phyloP scores from a whole-genome alignment of 2,797 vertebrate species.

The Esox masquinongy region DNA sequence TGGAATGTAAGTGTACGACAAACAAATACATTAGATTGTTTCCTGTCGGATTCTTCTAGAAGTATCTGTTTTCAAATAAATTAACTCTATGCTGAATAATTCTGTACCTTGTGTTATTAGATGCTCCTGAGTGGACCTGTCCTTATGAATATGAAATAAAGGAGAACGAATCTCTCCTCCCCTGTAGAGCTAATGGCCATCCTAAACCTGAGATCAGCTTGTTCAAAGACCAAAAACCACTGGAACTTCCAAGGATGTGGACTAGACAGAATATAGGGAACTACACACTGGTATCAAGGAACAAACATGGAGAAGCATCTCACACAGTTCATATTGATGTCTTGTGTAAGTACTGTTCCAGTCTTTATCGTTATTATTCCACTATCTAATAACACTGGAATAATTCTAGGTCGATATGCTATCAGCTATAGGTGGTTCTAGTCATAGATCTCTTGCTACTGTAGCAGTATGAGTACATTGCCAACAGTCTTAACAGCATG shows the following conservation, averaged over 20 bases:
- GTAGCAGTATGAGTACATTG: too few species aligned
- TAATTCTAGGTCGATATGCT: neutral
- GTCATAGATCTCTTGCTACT: too few species aligned
- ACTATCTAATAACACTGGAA: neutral
- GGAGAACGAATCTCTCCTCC: neutral
- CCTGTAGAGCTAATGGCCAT: constrained; percentile 41
- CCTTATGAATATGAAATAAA: neutral
- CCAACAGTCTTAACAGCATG: neutral
- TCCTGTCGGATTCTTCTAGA: neutral
- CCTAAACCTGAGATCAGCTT: constrained; percentile 37
- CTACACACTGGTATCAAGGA: constrained; percentile 39
- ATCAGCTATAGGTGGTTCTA: neutral
- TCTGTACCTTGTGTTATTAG: constrained; percentile 35
- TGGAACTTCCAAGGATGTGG: neutral
- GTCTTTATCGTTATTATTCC: neutral
- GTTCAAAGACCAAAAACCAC: constrained; percentile 35
- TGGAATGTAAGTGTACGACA: constrained; percentile 59
- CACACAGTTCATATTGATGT: constrained; percentile 20
- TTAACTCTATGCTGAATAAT: constrained; percentile 5
- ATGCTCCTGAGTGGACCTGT: constrained; percentile 46
- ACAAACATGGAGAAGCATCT: constrained; percentile 36
- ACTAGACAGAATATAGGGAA: constrained; percentile 40
- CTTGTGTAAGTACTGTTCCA: constrained; percentile 40
- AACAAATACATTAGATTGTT: neutral
- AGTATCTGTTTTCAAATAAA: neutral